phyloP scores from a whole-genome alignment of 2,888 invertebrate genomes.

The Pheosia tremula region DNA sequence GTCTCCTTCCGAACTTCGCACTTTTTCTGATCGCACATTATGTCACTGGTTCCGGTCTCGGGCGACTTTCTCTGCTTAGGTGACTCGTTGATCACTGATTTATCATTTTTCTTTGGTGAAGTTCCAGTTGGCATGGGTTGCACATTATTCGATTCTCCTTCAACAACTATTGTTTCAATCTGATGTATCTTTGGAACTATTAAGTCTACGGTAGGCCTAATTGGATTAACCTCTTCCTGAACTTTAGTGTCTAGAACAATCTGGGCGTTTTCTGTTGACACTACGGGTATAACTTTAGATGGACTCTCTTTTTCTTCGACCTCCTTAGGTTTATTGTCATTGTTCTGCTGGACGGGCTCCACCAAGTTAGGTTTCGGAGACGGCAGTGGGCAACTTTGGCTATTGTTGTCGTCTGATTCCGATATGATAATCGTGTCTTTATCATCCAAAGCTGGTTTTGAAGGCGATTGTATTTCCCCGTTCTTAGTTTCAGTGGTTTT shows the following conservation, averaged over 20 bases:
- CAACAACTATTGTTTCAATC: constrained; percentile 75
- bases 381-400: constrained; percentile 79
- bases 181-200: constrained; percentile 67
- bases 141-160: constrained; percentile 69
- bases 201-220: constrained; percentile 59
- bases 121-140: constrained; percentile 54
- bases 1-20: constrained; percentile 75
- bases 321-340: constrained; percentile 67
- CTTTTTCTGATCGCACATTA: constrained; percentile 60
- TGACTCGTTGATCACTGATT: constrained; percentile 64
- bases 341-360: constrained; percentile 55
- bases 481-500: constrained; percentile 55
- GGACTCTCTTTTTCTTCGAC: constrained; percentile 71
- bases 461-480: constrained; percentile 62
- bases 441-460: constrained; percentile 63
- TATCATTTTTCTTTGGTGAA: constrained; percentile 67
- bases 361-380: constrained; percentile 68
- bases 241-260: constrained; percentile 74
- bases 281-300: constrained; percentile 73
- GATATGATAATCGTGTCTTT: constrained; percentile 79
- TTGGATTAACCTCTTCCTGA: constrained; percentile 57
- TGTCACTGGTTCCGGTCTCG: constrained; percentile 53
- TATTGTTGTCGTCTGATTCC: constrained; percentile 79
- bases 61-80: constrained; percentile 65
- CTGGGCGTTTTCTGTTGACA: constrained; percentile 73